Evolutionary conservation across 2,797 vertebrate species (phyloP).

Genomic region (Micrastur ruficollis): DNA sequence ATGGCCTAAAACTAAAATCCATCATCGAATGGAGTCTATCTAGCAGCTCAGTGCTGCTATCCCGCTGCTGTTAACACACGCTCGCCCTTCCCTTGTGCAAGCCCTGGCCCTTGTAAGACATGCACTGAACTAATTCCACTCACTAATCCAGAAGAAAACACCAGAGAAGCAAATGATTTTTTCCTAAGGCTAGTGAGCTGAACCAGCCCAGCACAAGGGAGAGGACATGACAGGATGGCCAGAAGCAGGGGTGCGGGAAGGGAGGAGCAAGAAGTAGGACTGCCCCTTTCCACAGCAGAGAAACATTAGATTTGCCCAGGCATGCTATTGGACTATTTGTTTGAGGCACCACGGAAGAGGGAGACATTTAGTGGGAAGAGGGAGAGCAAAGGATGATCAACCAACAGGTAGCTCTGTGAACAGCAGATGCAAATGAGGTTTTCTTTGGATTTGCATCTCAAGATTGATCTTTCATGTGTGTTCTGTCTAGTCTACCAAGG

Average conservation of each 20-base stretch:
- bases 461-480: not conserved
- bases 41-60: not conserved
- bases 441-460: not conserved
- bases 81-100: not conserved
- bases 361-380: not conserved
- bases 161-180: not conserved
- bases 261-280: not conserved
- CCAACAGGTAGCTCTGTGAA: not conserved
- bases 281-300: not conserved
- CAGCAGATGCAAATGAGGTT: not conserved
- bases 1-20: not conserved
- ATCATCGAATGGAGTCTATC: not conserved
- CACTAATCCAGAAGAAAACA: not conserved
- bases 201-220: rapidly evolving
- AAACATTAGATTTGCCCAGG: not conserved
- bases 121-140: not conserved
- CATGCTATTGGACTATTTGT: not conserved
- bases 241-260: rapidly evolving
- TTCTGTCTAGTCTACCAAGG: not conserved
- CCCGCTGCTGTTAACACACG: not conserved
- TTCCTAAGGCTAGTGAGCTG: not conserved
- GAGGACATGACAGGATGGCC: not conserved
- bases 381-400: not conserved
- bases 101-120: not conserved
- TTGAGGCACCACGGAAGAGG: not conserved